These are phyloP conservation scores for Zophobas morio DNA, from an alignment of 1,140 invertebrate genomes.

Conservation along the genomic window DNA sequence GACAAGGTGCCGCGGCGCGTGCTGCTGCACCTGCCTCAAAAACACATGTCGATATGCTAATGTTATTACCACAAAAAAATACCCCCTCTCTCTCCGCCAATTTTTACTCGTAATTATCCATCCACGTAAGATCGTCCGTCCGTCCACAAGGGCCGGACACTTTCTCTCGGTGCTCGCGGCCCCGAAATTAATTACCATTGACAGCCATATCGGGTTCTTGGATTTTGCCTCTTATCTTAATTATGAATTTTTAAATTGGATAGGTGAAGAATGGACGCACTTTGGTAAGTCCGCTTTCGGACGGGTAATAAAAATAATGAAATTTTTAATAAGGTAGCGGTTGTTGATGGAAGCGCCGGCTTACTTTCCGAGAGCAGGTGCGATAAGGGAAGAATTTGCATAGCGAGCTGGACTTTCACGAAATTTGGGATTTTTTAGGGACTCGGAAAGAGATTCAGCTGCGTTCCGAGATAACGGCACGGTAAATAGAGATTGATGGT, in stretches of 20 bases:
- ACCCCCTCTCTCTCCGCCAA: constrained; percentile 13
- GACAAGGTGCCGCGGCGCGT: constrained; percentile 57
- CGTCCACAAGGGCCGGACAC: constrained; percentile 18
- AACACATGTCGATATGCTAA: constrained; percentile 58
- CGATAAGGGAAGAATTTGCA: too few species aligned
- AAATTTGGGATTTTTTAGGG: too few species aligned
- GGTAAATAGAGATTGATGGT: too few species aligned
- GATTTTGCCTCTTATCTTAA: constrained; percentile 34
- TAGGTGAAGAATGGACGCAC: constrained; percentile 16
- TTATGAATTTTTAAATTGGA: constrained; percentile 38
- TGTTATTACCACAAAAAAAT: constrained; percentile 45
- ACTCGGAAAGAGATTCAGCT: too few species aligned
- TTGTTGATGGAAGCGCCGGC: constrained; percentile 16
- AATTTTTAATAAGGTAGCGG: constrained; percentile 14
- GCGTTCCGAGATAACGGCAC: too few species aligned
- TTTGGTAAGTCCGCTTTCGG: background rate
- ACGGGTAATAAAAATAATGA: constrained; percentile 14
- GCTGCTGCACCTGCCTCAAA: constrained; percentile 56
- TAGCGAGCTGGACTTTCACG: too few species aligned
- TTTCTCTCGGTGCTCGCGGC: constrained; percentile 24
- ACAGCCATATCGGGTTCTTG: constrained; percentile 27
- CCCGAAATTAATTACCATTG: constrained; percentile 30
- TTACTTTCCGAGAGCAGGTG: background rate
- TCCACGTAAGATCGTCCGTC: too few species aligned
- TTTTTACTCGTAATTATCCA: too few species aligned